Evolutionary conservation across 2,888 invertebrate species (phyloP).

Genomic region (Operophtera brumata): DNA sequence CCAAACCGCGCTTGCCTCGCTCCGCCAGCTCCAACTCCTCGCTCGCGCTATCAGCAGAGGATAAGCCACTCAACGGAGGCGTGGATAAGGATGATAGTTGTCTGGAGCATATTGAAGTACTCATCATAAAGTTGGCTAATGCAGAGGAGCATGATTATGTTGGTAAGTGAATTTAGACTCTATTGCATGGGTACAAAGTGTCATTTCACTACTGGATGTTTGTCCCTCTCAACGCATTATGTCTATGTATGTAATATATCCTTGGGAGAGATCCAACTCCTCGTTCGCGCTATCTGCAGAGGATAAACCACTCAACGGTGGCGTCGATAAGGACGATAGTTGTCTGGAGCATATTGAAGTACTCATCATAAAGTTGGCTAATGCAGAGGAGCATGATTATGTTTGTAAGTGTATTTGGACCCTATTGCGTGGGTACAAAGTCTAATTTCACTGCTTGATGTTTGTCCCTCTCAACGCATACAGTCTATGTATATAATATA

Average conservation of each 20-base stretch:
- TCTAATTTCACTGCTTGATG: too few species aligned
- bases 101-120: constrained; percentile 60
- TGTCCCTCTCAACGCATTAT: too few species aligned
- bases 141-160: constrained; percentile 70
- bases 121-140: constrained; percentile 67
- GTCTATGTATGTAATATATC: too few species aligned
- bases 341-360: constrained; percentile 59
- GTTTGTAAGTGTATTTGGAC: constrained; percentile 55
- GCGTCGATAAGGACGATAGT: constrained; percentile 39
- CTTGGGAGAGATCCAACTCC: constrained; percentile 54
- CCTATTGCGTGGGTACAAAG: neutral
- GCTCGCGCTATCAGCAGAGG: constrained; percentile 45
- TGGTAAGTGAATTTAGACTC: constrained; percentile 50
- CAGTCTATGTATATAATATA: too few species aligned
- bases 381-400: constrained; percentile 67
- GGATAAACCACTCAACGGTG: constrained; percentile 47
- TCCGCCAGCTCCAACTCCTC: constrained; percentile 54
- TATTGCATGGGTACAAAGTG: too few species aligned
- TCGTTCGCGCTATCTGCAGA: constrained; percentile 46
- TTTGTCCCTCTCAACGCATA: too few species aligned
- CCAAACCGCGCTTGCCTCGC: constrained; percentile 61
- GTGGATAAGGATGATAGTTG: constrained; percentile 39
- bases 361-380: constrained; percentile 66
- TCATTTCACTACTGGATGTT: too few species aligned
- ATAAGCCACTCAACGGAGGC: constrained; percentile 45